A percentile compares a stretch with the other conserved stretches of the same genome.
phyloP scores from a whole-genome alignment of 2,113 vertebrate genomes.

The Asarcornis scutulata region DNA sequence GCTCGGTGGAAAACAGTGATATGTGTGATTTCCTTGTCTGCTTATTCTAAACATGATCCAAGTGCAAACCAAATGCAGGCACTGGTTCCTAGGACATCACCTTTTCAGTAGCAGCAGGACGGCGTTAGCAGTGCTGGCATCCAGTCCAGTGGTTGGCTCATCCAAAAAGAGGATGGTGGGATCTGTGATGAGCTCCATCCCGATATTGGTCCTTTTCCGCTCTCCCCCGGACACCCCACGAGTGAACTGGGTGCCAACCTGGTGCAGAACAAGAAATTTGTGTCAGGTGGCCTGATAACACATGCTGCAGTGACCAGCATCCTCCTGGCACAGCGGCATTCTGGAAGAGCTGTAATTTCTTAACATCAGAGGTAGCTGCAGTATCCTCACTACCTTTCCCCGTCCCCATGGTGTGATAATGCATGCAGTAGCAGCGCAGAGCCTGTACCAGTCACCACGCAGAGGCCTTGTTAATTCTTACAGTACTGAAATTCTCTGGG shows the following conservation, averaged over 20 bases:
- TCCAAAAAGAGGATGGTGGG: conserved; percentile 93
- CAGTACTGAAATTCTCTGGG: background rate
- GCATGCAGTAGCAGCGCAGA: background rate
- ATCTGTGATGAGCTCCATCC: conserved; percentile 94
- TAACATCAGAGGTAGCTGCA: background rate
- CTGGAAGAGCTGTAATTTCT: background rate
- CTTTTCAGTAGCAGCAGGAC: conserved; percentile 90
- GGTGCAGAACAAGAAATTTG: background rate
- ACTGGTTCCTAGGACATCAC: conserved; percentile 60
- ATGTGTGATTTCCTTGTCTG: background rate
- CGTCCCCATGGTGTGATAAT: background rate
- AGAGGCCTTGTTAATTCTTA: background rate
- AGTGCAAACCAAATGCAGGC: background rate
- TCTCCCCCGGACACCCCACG: conserved; percentile 94
- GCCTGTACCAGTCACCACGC: background rate
- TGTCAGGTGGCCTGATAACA: background rate
- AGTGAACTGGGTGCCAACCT: conserved; percentile 91
- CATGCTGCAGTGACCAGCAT: background rate
- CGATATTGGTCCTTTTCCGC: conserved; percentile 93
- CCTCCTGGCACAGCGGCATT: fast-evolving
- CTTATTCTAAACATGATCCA: background rate
- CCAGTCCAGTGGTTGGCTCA: conserved; percentile 94
- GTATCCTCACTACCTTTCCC: background rate
- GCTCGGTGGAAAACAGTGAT: background rate
- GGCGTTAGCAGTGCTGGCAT: conserved; percentile 92